These are phyloP conservation scores for Aurelia sp. DNA, from an alignment of 30 jellyfish, hydroid and myxozoan species.

Conservation along the genomic window DNA sequence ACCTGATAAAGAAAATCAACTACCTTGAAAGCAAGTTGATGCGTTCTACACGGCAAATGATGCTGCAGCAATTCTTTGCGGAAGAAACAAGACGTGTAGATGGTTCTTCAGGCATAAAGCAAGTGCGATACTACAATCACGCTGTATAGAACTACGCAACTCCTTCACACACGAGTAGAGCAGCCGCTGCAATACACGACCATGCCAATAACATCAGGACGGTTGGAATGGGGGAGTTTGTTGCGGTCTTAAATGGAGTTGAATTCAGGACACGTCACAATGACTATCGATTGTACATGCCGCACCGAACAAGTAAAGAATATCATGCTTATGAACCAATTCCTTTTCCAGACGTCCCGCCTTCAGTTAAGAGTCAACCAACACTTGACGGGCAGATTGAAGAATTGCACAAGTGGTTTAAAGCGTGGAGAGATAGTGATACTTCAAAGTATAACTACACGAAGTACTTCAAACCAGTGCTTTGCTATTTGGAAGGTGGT, in stretches of 20 bases:
- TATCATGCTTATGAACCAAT: conserved; percentile 66
- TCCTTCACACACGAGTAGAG: conserved; percentile 55
- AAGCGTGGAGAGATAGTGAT: conserved; percentile 83
- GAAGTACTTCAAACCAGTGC: conserved; percentile 74
- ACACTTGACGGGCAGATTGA: conserved; percentile 65
- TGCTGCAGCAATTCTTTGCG: conserved; percentile 85
- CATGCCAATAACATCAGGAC: conserved; percentile 64
- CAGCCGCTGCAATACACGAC: conserved; percentile 74
- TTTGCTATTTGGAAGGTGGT: conserved; percentile 87
- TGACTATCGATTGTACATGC: conserved; percentile 68
- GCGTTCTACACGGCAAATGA: conserved; percentile 67
- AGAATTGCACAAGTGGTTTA: conserved; percentile 82
- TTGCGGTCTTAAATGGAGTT: conserved; percentile 76
- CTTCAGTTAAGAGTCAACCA: conserved; percentile 36
- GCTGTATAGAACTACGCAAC: conserved; percentile 52
- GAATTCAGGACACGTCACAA: conserved; percentile 89
- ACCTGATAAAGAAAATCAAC: conserved; percentile 5
- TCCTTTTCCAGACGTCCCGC: conserved; percentile 90
- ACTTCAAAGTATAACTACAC: conserved; percentile 64
- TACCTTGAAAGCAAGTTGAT: conserved; percentile 21
- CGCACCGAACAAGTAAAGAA: conserved; percentile 56
- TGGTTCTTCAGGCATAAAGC: conserved; percentile 73
- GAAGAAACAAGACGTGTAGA: conserved; percentile 79
- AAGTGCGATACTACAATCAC: conserved; percentile 13
- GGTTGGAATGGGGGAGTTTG: conserved; percentile 87